A percentile compares a stretch with the other conserved stretches of the same genome.
These are phyloP conservation scores for Cardiocondyla obscurior DNA, from an alignment of 1,140 invertebrate genomes.

Conservation along the genomic window DNA sequence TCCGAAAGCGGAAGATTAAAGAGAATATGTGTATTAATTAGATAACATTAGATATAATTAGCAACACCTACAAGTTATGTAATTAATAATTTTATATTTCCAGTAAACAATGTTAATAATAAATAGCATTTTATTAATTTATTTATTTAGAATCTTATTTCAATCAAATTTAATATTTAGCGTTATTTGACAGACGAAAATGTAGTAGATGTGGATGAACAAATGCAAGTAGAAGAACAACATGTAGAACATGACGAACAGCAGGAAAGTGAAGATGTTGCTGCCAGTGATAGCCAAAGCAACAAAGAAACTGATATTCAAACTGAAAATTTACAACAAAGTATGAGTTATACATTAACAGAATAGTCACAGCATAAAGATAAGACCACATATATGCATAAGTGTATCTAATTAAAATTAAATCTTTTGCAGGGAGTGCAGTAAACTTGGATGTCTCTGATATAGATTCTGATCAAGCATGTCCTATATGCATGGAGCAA, in stretches of 20 bases:
- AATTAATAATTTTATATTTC: not conserved
- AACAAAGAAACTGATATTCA: not conserved
- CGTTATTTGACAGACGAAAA: slow-evolving; percentile 6
- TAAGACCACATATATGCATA: not conserved
- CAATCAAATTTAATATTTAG: not conserved
- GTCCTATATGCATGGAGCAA: slow-evolving; percentile 93
- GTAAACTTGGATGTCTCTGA: slow-evolving; percentile 41
- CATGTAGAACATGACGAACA: slow-evolving; percentile 17
- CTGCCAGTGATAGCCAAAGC: slow-evolving; percentile 10
- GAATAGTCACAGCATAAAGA: not conserved
- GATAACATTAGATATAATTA: not conserved
- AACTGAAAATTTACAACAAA: not conserved
- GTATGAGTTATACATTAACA: not conserved
- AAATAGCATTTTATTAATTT: slow-evolving; percentile 14
- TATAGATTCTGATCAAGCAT: slow-evolving; percentile 88
- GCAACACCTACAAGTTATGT: not conserved
- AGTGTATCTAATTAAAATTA: not conserved
- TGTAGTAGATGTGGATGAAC: not conserved
- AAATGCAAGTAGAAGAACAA: slow-evolving; percentile 37
- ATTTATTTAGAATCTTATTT: not conserved
- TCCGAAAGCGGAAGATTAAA: not conserved
- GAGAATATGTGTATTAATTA: not conserved
- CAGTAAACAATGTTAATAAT: too few relatives aligned
- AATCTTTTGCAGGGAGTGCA: not conserved
- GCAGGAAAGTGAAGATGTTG: not conserved